phyloP scores from a whole-genome alignment of 2,113 vertebrate species.

The Hydropotes inermis region DNA sequence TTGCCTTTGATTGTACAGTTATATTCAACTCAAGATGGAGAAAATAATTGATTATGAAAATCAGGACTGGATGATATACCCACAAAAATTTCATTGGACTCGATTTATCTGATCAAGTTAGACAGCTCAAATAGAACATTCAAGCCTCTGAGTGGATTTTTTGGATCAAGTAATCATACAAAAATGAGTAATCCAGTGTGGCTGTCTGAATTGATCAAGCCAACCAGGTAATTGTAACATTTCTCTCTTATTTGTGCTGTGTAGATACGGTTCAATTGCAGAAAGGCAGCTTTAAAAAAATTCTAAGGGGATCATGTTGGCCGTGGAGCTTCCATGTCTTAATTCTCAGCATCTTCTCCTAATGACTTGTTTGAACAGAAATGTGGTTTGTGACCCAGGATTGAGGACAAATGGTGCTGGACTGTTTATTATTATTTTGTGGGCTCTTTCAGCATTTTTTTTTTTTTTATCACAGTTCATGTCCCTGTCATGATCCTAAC shows the following conservation, averaged over 20 bases:
- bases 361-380: slow-evolving; percentile 28
- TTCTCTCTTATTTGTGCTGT: not conserved
- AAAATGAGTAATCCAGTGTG: slow-evolving; percentile 26
- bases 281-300: slow-evolving; percentile 2
- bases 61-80: slow-evolving; percentile 32
- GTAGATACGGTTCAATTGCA: not conserved
- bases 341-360: slow-evolving; percentile 20
- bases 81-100: not conserved
- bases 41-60: slow-evolving; percentile 9
- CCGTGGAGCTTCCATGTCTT: not conserved
- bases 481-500: slow-evolving; percentile 35
- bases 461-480: slow-evolving; percentile 15
- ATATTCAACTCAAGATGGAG: slow-evolving; percentile 22
- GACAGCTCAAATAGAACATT: slow-evolving; percentile 28
- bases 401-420: slow-evolving; percentile 5
- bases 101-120: slow-evolving; percentile 27
- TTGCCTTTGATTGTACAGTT: not conserved
- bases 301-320: not conserved
- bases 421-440: slow-evolving; percentile 34
- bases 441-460: not conserved
- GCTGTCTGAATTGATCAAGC: slow-evolving; percentile 33
- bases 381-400: not conserved
- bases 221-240: slow-evolving; percentile 5
- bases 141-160: slow-evolving; percentile 9
- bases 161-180: slow-evolving; percentile 29